Conservation (phyloP, 2,113 vertebrate species). For the Trematomus loennbergii region DNA sequence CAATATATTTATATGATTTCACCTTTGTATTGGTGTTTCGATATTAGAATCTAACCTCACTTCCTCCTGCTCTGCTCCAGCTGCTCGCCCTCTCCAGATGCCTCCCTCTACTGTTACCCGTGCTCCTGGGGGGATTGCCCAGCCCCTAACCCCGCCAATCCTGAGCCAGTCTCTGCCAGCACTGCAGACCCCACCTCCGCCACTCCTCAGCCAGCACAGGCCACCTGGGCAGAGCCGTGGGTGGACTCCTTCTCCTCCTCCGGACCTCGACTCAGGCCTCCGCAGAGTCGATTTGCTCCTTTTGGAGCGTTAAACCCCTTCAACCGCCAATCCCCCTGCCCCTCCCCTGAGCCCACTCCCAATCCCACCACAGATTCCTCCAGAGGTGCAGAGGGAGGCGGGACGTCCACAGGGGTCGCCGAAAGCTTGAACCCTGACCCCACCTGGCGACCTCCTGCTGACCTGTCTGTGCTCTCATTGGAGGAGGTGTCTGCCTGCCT, state of each 20-base stretch:
- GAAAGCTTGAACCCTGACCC: constrained; percentile 78
- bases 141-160: constrained; percentile 83
- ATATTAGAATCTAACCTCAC: not conserved
- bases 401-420: constrained; percentile 79
- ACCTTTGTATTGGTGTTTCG: not conserved
- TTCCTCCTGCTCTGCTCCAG: constrained; percentile 49
- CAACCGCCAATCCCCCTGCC: constrained; percentile 83
- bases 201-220: constrained; percentile 83
- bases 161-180: constrained; percentile 49
- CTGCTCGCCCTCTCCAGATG: constrained; percentile 90
- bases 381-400: constrained; percentile 84
- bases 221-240: constrained; percentile 89
- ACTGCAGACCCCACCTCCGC: constrained; percentile 67
- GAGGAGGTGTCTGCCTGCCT: constrained; percentile 96
- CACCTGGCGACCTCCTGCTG: constrained; percentile 91
- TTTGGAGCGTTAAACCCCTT: constrained; percentile 95
- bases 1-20: not conserved
- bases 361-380: constrained; percentile 80
- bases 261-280: constrained; percentile 85
- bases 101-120: constrained; percentile 95
- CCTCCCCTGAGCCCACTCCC: constrained; percentile 79
- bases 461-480: constrained; percentile 92
- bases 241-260: constrained; percentile 85
- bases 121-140: constrained; percentile 96
- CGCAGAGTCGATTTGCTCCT: constrained; percentile 93